phyloP scores from a whole-genome alignment of 2,888 invertebrate species.

The Tetramorium bicarinatum region DNA sequence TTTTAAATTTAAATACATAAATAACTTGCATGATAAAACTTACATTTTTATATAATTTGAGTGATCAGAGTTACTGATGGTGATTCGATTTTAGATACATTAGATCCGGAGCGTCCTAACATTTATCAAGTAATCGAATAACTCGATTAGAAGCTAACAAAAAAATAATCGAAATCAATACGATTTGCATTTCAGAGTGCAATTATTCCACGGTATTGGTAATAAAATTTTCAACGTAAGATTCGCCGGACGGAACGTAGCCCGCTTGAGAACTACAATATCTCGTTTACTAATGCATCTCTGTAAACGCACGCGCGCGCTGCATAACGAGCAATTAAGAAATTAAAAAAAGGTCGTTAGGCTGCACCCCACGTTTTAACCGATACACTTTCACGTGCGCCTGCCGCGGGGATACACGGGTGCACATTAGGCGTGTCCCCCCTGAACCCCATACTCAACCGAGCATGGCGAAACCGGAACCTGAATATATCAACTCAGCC shows the following conservation, averaged over 20 bases:
- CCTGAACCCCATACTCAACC: constrained; percentile 72
- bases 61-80: not conserved
- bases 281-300: constrained; percentile 38
- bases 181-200: not conserved
- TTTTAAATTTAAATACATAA: not conserved
- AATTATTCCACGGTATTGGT: not conserved
- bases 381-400: constrained; percentile 64
- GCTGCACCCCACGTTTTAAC: constrained; percentile 57
- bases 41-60: not conserved
- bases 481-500: constrained; percentile 69
- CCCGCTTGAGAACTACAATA: not conserved
- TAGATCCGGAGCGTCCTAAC: not conserved
- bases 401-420: constrained; percentile 55
- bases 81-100: not conserved
- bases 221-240: constrained; percentile 9
- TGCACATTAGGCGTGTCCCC: constrained; percentile 75
- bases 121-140: not conserved
- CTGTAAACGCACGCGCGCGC: not conserved
- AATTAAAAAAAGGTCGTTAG: constrained; percentile 48
- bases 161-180: not conserved
- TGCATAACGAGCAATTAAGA: constrained; percentile 49
- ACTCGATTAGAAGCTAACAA: not conserved
- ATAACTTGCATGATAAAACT: not conserved
- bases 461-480: constrained; percentile 78
- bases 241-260: not conserved